Evolutionary conservation across 53 echinoderm and acorn worm species (phyloP), one percentile per base, ranked within the genome.

Genomic region (Arbacia lixula): DNA sequence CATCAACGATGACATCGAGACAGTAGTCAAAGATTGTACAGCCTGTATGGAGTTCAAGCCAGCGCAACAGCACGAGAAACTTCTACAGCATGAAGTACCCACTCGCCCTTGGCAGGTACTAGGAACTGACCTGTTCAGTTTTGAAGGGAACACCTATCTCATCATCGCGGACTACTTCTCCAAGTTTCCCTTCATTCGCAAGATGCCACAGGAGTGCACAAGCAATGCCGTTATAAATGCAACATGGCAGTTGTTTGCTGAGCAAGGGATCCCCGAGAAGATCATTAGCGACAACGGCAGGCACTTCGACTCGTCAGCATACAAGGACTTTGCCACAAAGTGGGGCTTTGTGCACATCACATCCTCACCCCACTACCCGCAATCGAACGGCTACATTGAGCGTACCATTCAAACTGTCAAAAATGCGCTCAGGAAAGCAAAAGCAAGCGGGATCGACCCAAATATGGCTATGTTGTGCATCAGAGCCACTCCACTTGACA

Each of bases 161-260:
- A 31, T 89, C 9, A 72, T 58, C 12, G 58, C 86, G 20, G 92
- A 86, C 54, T 92, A 90, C 62, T 90, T 72, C 72, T 93, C 93
- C 33, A 87, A 85, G 41, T 93, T 85, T 60, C 90, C 87, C 8
- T 85, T 78, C 42, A 85, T 93, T 11, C 74, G 87, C 31, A 20
- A 85, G 22, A 34, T 90, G 19, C 5, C 71, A 34, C 29, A 43
- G 1, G 81, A 38, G n/a, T 54, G 36, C 34, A n/a, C n/a, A n/a
- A 90, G 86, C 42, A 61, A 71, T 16, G 50, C 90, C 5, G 53
- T 81, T 43, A 73, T 90, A 11, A 73, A 86, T 9, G 27, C 33
- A 6, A 54, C 82, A 26, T 82, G 86, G 51, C 22, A 75, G 14
- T 86, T 86, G 26, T 86, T 90, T 51, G 71, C 86, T 22, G 58